Evolutionary conservation across 2,797 vertebrate genomes (phyloP), one percentile per base, ranked within the genome.

Genomic region (Platyrinchus mystaceus): DNA sequence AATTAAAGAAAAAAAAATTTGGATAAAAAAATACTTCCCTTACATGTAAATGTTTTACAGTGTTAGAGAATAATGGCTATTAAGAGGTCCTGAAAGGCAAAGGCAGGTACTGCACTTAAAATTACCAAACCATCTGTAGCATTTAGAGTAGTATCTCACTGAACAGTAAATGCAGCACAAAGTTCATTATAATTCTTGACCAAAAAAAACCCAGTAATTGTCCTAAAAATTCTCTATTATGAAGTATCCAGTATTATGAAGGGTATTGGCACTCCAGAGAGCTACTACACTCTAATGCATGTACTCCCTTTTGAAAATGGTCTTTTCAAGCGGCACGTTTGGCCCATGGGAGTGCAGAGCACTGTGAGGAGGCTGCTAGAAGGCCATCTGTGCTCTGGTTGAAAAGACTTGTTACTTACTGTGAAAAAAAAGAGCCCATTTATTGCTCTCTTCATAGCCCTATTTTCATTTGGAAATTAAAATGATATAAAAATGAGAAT

Each of bases 381-480:
- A 43, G 64, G 37, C 90, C 92, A 90, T 83, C 90, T 95, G 93
- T 87, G 77, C 81, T 77, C 70, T 92, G 88, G 27, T 63, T 87
- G 75, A 82, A 92, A 84, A 94, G 74, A 32, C 41, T 93, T 89
- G 64, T 74, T 93, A 83, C 60, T 74, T 92, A 83, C 64, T 43
- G 58, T 60, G 76, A 17, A 56, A 90, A 6, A 21, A 14, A 20
- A 32, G 12, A 15, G 2, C 2, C 28, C 55, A 43, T 19, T 36
- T 58, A 60, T 71, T 85, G 68, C 62, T 92, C 79, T 83, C 60
- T 87, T 92, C 69, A 26, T 69, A 86, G 87, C 39, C 94, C 64
- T 74, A 14, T 71, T 77, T 87, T 55, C 43, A 43, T 78, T 87
- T 81, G 66, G 46, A 64, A 43, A 8, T 22, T 28, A 68, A 92